These are phyloP conservation scores for Camponotus pennsylvanicus DNA, from an alignment of 1,140 invertebrate genomes.

Conservation along the genomic window DNA sequence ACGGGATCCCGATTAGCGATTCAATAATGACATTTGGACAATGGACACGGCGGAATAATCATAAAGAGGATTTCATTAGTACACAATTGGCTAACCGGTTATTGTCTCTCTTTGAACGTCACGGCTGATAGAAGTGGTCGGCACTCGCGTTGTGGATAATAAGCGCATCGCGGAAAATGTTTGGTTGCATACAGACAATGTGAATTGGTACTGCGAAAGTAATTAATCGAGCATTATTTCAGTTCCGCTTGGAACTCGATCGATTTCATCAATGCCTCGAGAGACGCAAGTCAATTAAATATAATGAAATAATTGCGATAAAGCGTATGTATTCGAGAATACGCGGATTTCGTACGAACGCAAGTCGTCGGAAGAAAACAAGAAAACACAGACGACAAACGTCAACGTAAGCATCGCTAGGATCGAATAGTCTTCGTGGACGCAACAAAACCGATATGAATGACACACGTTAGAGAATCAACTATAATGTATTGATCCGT, in stretches of 20 bases:
- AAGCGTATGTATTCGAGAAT: neutral
- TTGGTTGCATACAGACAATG: neutral
- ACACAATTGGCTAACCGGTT: slow-evolving; percentile 27
- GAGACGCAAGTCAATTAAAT: neutral
- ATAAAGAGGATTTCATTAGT: slow-evolving; percentile 56
- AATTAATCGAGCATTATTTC: slow-evolving; percentile 20
- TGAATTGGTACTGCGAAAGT: neutral
- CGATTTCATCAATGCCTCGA: neutral
- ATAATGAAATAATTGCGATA: neutral
- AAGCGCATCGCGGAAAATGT: slow-evolving; percentile 29
- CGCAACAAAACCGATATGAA: slow-evolving; percentile 2
- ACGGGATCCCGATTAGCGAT: neutral
- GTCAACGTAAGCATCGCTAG: neutral
- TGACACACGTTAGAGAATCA: slow-evolving; percentile 35
- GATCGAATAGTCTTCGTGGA: neutral
- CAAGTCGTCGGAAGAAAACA: neutral
- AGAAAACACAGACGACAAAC: neutral
- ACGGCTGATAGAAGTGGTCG: slow-evolving; percentile 11
- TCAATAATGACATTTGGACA: slow-evolving; percentile 30
- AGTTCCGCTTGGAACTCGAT: neutral
- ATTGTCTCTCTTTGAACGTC: slow-evolving; percentile 31
- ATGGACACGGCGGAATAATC: slow-evolving; percentile 23
- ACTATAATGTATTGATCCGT: slow-evolving; percentile 45
- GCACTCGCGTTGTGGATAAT: slow-evolving; percentile 13
- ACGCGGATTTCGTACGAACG: neutral